These are phyloP conservation scores for Pyrgus malvae DNA, from an alignment of 2,888 invertebrate genomes.

Conservation along the genomic window DNA sequence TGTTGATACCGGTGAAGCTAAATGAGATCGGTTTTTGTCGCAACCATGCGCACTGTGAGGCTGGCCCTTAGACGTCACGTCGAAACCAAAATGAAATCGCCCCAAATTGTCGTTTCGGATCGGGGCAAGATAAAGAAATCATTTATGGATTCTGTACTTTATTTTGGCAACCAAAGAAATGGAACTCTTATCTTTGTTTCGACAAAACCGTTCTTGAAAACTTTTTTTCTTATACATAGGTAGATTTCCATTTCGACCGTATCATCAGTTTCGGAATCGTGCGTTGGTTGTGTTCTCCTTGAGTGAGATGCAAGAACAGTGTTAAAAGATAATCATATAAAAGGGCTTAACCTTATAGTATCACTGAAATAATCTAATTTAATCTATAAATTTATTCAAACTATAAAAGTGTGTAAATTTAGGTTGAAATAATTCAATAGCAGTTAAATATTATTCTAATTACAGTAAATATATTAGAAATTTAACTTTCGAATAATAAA, in stretches of 20 bases:
- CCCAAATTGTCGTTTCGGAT: slow-evolving; percentile 38
- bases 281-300: no score
- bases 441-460: no score
- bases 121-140: slow-evolving; percentile 35
- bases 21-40: slow-evolving; percentile 74
- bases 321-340: no score
- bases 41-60: slow-evolving; percentile 26
- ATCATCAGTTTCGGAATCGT: no score
- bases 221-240: slow-evolving; percentile 22
- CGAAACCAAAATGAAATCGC: slow-evolving; percentile 54
- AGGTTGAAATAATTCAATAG: no score
- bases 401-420: no score
- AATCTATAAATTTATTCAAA: no score
- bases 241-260: slow-evolving; percentile 42
- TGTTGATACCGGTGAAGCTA: slow-evolving; percentile 66
- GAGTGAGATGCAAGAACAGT: no score
- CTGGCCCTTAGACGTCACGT: slow-evolving; percentile 50
- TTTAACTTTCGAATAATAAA: no score
- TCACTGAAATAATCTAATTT: no score
- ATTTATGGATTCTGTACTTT: slow-evolving; percentile 36
- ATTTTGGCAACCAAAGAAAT: slow-evolving; percentile 28
- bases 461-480: no score
- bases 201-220: slow-evolving; percentile 26
- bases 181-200: slow-evolving; percentile 17
- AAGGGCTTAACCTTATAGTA: no score